Percentiles rank a stretch among this genome's conserved stretches.
Conservation (phyloP, 2,113 vertebrate species). For the Nannospalax galili region DNA sequence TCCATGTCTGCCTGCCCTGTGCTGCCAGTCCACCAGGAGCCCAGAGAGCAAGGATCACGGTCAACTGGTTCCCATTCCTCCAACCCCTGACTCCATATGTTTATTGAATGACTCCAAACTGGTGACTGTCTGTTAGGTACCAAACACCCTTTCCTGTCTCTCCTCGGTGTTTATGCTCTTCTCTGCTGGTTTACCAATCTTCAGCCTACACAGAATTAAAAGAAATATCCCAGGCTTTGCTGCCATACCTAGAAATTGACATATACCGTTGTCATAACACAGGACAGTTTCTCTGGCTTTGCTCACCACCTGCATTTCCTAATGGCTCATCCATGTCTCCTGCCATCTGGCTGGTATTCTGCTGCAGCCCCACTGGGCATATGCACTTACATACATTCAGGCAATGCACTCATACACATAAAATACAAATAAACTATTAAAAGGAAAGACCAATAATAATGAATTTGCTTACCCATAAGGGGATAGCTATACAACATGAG, state of each 20-base stretch:
- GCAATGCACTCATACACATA: too few species aligned
- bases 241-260: too few species aligned
- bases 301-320: not conserved
- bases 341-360: not conserved
- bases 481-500: not conserved
- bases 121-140: not conserved
- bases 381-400: too few species aligned
- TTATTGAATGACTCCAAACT: not conserved
- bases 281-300: not conserved
- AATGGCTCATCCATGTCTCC: not conserved
- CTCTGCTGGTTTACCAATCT: not conserved
- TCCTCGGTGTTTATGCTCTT: not conserved
- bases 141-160: not conserved
- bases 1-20: fast-evolving
- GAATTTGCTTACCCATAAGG: not conserved
- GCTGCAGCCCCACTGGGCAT: not conserved
- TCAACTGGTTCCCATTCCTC: not conserved
- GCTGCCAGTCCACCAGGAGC: not conserved
- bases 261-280: too few species aligned
- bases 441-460: not conserved
- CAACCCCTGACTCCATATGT: not conserved
- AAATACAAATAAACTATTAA: too few species aligned
- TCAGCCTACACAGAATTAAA: not conserved
- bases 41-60: fast-evolving
- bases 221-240: not conserved